Evolutionary conservation across 92 coral and sea anemone species (phyloP), one percentile per base, ranked within the genome.

Genomic region (Heteractis magnifica): DNA sequence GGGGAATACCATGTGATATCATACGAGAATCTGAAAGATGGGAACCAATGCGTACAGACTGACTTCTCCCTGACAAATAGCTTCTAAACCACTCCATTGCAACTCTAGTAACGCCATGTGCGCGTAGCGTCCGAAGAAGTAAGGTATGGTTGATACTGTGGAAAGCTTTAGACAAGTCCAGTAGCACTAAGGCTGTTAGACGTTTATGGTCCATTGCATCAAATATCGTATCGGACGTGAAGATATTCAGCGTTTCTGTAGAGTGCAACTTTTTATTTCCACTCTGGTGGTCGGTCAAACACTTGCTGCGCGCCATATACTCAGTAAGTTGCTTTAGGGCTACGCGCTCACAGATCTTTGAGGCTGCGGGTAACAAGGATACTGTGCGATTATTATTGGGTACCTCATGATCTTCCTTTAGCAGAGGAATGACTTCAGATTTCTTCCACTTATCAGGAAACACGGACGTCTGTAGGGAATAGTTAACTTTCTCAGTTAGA

Each of bases 381-480:
- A 77, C 65, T 5, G 81, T 41, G 8, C 81, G 68, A 18, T 26
- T 77, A 51, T n/a, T 77, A 10, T 21, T 64, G 51, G 4, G 81
- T 65, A 9, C 62, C 13, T 77, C 81, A 21, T 77, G 65, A 3
- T 53, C 80, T 55, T 44, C 80, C 48, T 55, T 76, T 81, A 90
- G 10, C 49, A 86, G 62, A 9, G 92, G 89, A 34, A 89, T 89
- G 56, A 89, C 90, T 70, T 83, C 90, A 14, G 93, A 85, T 85
- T 18, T 75, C 71, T 89, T 83, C 92, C 85, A 65, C 18, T 79
- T 48, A 26, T 81, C 81, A 77, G 92, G 86, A 71, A 86, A 89
- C 19, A 89, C 86, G 58, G 76, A 75, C 19, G 89, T 89, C 6
- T 13, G 50, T 59, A 89, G 60, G 59, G 92, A 89, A 56, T 79